Percentiles rank a stretch among this genome's conserved stretches.
These are phyloP conservation scores for Odontomyia ornata DNA, from an alignment of 2,888 invertebrate genomes.

Conservation along the genomic window DNA sequence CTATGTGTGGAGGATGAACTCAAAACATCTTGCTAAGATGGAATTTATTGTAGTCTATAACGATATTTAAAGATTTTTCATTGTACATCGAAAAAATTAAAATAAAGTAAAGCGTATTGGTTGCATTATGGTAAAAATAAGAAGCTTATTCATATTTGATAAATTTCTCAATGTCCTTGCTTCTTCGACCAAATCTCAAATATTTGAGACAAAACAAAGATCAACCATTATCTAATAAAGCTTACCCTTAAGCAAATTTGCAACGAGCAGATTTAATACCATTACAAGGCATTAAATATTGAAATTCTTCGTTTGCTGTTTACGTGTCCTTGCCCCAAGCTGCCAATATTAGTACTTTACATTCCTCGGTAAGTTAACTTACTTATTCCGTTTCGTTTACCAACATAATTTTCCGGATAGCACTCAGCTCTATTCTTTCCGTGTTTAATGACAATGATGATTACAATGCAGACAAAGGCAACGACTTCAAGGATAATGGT, in stretches of 20 bases:
- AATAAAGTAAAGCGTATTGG: no score
- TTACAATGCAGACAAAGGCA: neutral
- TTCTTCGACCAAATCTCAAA: neutral
- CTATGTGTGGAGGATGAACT: constrained; percentile 1
- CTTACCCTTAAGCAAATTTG: neutral
- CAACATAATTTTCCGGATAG: constrained; percentile 14
- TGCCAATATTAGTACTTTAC: neutral
- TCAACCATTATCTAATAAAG: neutral
- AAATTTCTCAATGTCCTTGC: neutral
- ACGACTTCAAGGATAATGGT: neutral
- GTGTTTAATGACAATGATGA: constrained; percentile 23
- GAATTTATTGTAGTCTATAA: no score
- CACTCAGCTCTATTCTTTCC: constrained; percentile 4
- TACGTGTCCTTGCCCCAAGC: neutral
- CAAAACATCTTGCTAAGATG: neutral
- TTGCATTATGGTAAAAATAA: neutral
- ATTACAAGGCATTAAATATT: constrained; percentile 3
- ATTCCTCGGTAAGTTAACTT: neutral
- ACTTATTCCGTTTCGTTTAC: constrained; percentile 27
- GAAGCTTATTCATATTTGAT: neutral
- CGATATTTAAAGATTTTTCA: no score
- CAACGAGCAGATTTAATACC: neutral
- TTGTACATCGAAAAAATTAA: neutral
- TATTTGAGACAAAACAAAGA: neutral
- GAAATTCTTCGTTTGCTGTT: neutral